These are phyloP conservation scores for Corydoras maculifer DNA, from an alignment of 2,113 vertebrate species.

Conservation along the genomic window DNA sequence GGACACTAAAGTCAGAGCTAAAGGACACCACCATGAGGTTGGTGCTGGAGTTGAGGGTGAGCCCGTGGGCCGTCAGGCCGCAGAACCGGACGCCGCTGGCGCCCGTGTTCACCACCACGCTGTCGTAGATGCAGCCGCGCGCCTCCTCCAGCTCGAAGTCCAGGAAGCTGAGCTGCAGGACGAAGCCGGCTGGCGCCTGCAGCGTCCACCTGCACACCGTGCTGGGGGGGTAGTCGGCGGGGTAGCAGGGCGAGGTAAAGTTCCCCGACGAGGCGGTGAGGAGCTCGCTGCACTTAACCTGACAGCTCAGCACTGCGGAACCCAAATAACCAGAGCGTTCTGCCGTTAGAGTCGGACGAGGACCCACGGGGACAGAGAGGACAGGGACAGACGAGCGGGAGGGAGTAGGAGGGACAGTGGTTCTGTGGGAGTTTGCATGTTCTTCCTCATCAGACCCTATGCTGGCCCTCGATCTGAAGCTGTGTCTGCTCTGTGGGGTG, in stretches of 20 bases:
- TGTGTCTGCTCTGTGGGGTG: no score
- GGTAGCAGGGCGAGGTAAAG: slow-evolving; percentile 89
- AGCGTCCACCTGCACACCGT: slow-evolving; percentile 81
- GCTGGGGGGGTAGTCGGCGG: slow-evolving; percentile 78
- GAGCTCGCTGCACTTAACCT: slow-evolving; percentile 66
- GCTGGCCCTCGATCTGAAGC: no score
- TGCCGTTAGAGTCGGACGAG: slow-evolving; percentile 23
- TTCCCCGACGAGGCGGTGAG: slow-evolving; percentile 71
- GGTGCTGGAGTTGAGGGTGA: slow-evolving; percentile 86
- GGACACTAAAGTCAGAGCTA: slow-evolving; percentile 91
- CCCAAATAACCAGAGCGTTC: slow-evolving; percentile 30
- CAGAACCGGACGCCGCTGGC: slow-evolving; percentile 75
- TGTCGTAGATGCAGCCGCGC: slow-evolving; percentile 87
- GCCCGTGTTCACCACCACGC: slow-evolving; percentile 75
- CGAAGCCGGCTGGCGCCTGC: slow-evolving; percentile 81
- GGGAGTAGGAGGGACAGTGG: no score
- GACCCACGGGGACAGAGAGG: slow-evolving; percentile 22
- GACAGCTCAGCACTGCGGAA: slow-evolving; percentile 72
- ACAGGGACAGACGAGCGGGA: slow-evolving; percentile 10
- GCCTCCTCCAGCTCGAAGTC: slow-evolving; percentile 97
- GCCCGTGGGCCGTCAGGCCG: slow-evolving; percentile 84
- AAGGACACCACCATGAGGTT: slow-evolving; percentile 87
- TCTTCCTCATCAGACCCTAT: no score
- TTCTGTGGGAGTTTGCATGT: no score
- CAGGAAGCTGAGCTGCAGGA: slow-evolving; percentile 86